Base-by-base conservation (phyloP, 2,113 vertebrate species). In the Rousettus leschenaultii region DNA sequence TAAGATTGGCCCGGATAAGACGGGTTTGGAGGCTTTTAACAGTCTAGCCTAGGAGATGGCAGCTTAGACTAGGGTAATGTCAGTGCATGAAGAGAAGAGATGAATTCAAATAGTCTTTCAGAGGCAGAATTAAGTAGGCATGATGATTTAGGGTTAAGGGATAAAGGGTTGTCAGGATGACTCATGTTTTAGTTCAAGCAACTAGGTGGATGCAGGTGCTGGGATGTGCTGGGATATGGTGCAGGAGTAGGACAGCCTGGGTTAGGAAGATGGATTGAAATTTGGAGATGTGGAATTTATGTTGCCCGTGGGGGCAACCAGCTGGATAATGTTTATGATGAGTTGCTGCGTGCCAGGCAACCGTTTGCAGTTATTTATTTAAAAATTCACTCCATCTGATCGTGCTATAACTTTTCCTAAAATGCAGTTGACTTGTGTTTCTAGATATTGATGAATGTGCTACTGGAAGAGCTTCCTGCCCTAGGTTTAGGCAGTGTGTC, bases 381-480 rank as follows among this genome's bases (percentile, higher is more conserved):
- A 63, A 70, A 91, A 88, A 55, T 45, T 30, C 1, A 1, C 57
- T 78, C 9, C 18, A 24, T 71, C 68, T 14, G 57, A 90, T 79
- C 45, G 2, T n/a, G 21, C 35, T n/a, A 43, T 33, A 7, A 11
- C 2, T 63, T 5, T 28, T 82, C 57, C 87, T 89, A 74, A 92
- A 85, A 95, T 26, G 0, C 2, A 2, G 0, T 70, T 95, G 26
- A 33, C 94, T 97, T 98, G 5, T 94, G 43, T 97, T 96, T 96
- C 78, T 97, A 99, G 99, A 99, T 94, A 98, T 99, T 68, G 99
- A 99, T 92, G 99, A 99, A 96, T 99, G 99, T 94, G 98, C 99
- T 15, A 97, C 98, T 8, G 99, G 99, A 40, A 99, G 98, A 70
- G 99, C 98, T 2, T 98, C 99, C 94, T 99, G 99, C 89, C 99